Base-by-base conservation (phyloP, 2,888 invertebrate species). In the Philhelius pedissequus region DNA sequence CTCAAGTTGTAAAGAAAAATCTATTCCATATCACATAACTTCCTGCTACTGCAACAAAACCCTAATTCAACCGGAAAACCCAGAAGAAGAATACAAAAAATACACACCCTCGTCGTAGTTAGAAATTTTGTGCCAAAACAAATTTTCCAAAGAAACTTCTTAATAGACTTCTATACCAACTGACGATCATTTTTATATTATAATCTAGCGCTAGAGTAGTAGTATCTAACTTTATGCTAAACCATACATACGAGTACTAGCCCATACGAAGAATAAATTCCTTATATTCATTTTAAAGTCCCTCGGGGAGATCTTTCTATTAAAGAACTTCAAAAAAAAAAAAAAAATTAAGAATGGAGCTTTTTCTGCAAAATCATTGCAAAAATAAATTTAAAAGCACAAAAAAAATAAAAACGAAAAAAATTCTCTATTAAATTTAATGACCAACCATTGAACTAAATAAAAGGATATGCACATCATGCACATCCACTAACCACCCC, bases 401-500 rank as follows among this genome's bases (percentile, higher is more conserved):
- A 45, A 58, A 27, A 15, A 71, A 71, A 71, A 43, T n/a, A 69
- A 27, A 27, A 22, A 15, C 25, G 43, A 78, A 58, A 79, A 54
- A 58, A 78, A 35, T 13, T 66, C 75, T 75, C 75, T 84, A 84
- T 84, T 84, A 80, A 84, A 84, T 84, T 80, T 84, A 84, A 84
- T 79, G 84, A 80, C 84, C 80, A 80, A 75, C 84, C 84, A 80
- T 84, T 84, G 84, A 84, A 84, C 84, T 84, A 84, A 84, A 84
- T 84, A 84, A 84, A 84, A 80, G 76, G 80, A 84, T 84, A 84
- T 84, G 83, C 83, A 79, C 83, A 84, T 84, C 79, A 70, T 76
- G 80, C 84, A 84, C 80, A 80, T 68, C 71, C 52, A 80, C 83
- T 20, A 35, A 56, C 56, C 32, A 48, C 38, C 25, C 18, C n/a